Conservation (phyloP, 2,113 vertebrate genomes). For the Eira barbara region DNA sequence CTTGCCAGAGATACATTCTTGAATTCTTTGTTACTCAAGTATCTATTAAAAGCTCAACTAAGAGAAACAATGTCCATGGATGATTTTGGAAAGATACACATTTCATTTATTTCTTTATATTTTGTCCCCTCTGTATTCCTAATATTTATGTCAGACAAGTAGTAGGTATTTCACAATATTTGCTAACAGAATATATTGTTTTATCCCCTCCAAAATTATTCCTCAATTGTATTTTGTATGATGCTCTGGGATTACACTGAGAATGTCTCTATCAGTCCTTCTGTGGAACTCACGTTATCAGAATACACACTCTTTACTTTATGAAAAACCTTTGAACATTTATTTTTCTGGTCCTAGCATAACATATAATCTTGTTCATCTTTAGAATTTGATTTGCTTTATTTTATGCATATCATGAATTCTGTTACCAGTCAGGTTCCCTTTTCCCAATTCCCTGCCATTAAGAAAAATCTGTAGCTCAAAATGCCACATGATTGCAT, state of each 20-base stretch:
- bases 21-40: constrained; percentile 9
- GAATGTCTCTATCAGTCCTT: background rate
- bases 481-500: background rate
- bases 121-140: background rate
- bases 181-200: background rate
- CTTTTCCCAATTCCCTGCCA: background rate
- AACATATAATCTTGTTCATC: background rate
- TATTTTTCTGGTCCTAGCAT: background rate
- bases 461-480: background rate
- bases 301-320: background rate
- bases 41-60: constrained; percentile 8
- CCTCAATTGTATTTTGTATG: background rate
- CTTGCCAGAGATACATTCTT: background rate
- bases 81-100: background rate
- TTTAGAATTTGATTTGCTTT: background rate
- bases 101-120: background rate
- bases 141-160: background rate
- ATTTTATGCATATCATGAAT: background rate
- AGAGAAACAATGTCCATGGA: background rate
- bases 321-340: background rate
- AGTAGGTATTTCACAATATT: background rate
- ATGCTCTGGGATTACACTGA: background rate
- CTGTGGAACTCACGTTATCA: background rate
- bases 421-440: background rate
- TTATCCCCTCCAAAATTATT: background rate